Percentiles rank a stretch among this genome's conserved stretches.
phyloP scores from a whole-genome alignment of 2,888 invertebrate species.

The Acanthopleura granulata region DNA sequence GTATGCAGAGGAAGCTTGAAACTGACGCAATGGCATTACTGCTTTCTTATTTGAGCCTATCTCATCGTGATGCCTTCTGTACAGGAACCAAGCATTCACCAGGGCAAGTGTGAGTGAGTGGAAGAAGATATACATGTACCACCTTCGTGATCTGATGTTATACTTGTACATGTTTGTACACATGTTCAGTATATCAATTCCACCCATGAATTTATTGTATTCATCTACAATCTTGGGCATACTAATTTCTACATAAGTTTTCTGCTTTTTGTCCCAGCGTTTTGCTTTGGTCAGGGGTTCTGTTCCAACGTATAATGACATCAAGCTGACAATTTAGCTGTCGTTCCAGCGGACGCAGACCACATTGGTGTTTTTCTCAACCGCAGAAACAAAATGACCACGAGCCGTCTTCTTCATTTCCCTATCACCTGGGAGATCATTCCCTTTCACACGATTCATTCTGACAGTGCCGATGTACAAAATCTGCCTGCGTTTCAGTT shows the following conservation, averaged over 20 bases:
- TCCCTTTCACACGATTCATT: constrained; percentile 25
- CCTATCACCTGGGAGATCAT: constrained; percentile 32
- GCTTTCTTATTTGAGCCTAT: too few species aligned
- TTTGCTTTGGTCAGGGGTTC: constrained; percentile 24
- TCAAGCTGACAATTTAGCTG: constrained; percentile 32
- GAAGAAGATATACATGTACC: constrained; percentile 8
- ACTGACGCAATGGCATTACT: constrained; percentile 15
- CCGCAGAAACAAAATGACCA: constrained; percentile 30
- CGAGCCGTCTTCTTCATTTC: constrained; percentile 31
- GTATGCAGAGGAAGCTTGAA: constrained; percentile 1
- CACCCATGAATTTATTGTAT: constrained; percentile 25
- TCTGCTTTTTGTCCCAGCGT: constrained; percentile 17
- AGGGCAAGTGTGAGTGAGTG: not conserved
- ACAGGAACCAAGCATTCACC: constrained; percentile 24
- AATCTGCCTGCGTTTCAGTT: too few species aligned
- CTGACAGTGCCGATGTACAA: constrained; percentile 19
- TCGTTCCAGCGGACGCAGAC: constrained; percentile 37
- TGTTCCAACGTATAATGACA: constrained; percentile 32
- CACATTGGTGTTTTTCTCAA: constrained; percentile 27
- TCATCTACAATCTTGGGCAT: constrained; percentile 18
- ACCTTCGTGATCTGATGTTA: constrained; percentile 16
- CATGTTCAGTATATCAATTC: constrained; percentile 20
- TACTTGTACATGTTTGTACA: not conserved
- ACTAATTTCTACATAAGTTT: constrained; percentile 18
- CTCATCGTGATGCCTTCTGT: too few species aligned